Evolutionary conservation across 2,888 invertebrate species (phyloP).

Genomic region (Mimumesa dahlbomi): DNA sequence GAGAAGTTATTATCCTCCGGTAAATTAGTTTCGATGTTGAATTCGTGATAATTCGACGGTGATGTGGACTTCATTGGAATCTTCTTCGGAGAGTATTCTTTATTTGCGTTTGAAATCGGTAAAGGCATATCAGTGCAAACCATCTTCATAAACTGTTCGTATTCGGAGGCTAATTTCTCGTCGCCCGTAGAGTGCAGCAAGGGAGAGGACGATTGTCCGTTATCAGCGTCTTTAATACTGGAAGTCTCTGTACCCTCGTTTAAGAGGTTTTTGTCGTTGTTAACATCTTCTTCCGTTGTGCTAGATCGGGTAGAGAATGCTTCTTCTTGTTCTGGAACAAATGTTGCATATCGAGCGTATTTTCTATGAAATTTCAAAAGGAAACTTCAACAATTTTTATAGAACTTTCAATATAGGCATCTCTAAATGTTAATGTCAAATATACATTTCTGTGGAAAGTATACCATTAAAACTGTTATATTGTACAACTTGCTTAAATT

Average conservation of each 20-base stretch:
- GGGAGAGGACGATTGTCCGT: conserved; percentile 31
- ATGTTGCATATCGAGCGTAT: neutral
- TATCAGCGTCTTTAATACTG: conserved; percentile 23
- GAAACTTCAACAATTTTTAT: too few relatives aligned
- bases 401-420: too few relatives aligned
- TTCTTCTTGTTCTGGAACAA: conserved; percentile 37
- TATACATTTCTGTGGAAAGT: too few relatives aligned
- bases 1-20: conserved; percentile 45
- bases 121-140: conserved; percentile 76
- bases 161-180: conserved; percentile 81
- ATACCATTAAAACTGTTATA: too few relatives aligned
- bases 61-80: conserved; percentile 37
- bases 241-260: conserved; percentile 24
- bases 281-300: conserved; percentile 27
- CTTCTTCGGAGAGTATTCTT: conserved; percentile 48
- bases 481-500: too few relatives aligned
- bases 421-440: too few relatives aligned
- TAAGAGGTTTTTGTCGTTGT: conserved; percentile 17
- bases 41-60: conserved; percentile 63
- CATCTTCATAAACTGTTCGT: conserved; percentile 84
- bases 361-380: neutral
- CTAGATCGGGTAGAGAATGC: conserved; percentile 28
- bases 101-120: neutral
- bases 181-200: conserved; percentile 57
- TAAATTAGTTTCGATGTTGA: conserved; percentile 61